Conservation (phyloP, 2,113 vertebrate species). For the Xenopus laevis region DNA sequence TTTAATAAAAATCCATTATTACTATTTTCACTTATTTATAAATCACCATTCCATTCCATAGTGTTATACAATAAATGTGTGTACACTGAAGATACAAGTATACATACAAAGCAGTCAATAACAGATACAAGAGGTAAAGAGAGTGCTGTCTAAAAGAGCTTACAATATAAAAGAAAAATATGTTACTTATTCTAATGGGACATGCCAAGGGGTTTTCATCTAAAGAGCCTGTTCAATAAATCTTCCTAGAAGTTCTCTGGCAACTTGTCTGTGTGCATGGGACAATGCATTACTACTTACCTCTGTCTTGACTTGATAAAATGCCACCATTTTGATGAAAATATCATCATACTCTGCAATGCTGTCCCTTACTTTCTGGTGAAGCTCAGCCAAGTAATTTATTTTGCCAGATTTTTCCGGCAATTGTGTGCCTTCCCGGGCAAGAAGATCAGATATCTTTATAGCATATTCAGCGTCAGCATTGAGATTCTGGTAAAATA, state of each 20-base stretch:
- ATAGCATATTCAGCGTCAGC: constrained; percentile 71
- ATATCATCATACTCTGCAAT: constrained; percentile 69
- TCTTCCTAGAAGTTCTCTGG: too few species aligned
- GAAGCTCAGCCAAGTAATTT: constrained; percentile 68
- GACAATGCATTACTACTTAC: constrained; percentile 52
- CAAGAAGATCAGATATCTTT: constrained; percentile 68
- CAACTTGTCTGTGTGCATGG: too few species aligned
- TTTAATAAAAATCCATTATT: too few species aligned
- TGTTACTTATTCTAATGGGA: background rate
- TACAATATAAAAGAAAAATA: background rate
- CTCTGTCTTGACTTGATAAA: constrained; percentile 73
- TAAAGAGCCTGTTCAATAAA: too few species aligned
- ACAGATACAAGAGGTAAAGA: background rate
- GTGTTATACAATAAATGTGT: too few species aligned
- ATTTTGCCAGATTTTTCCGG: constrained; percentile 69
- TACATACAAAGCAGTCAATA: too few species aligned
- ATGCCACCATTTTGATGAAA: constrained; percentile 69
- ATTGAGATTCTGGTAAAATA: constrained; percentile 67
- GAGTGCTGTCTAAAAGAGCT: too few species aligned
- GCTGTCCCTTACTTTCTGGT: constrained; percentile 66
- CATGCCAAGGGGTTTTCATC: too few species aligned
- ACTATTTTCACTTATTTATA: too few species aligned
- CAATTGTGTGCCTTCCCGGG: constrained; percentile 59
- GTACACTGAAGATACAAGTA: too few species aligned
- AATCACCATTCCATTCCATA: too few species aligned